phyloP scores from a whole-genome alignment of 2,797 vertebrate genomes.

The Cuculus canorus region DNA sequence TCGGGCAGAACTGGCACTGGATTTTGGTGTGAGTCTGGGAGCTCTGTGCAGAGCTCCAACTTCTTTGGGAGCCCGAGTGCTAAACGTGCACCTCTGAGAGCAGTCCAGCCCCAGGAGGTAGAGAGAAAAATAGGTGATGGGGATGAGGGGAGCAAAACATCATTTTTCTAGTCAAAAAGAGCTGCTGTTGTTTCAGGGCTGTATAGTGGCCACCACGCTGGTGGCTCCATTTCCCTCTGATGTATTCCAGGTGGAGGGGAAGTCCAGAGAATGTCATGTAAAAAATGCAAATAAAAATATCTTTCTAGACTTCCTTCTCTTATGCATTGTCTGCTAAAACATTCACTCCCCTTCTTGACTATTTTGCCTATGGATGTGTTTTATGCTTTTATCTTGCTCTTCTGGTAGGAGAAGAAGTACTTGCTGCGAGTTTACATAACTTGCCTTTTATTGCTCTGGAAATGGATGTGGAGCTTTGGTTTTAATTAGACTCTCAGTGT shows the following conservation, averaged over 20 bases:
- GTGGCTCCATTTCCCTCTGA: slow-evolving; percentile 21
- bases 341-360: not conserved
- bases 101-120: not conserved
- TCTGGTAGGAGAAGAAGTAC: slow-evolving; percentile 67
- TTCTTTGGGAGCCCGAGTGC: not conserved
- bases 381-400: slow-evolving; percentile 45
- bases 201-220: slow-evolving; percentile 1
- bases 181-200: not conserved
- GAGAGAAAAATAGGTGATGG: not conserved
- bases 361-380: slow-evolving; percentile 55
- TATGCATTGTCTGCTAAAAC: slow-evolving; percentile 39
- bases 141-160: not conserved
- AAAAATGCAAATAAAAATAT: slow-evolving; percentile 64
- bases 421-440: slow-evolving; percentile 57
- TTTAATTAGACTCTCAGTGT: slow-evolving; percentile 35
- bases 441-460: slow-evolving; percentile 43
- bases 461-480: slow-evolving; percentile 35
- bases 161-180: not conserved
- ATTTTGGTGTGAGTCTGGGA: not conserved
- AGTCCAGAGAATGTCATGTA: slow-evolving; percentile 39
- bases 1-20: not conserved
- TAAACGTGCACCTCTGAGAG: not conserved
- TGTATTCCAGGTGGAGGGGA: slow-evolving; percentile 54
- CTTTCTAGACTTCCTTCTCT: slow-evolving; percentile 63
- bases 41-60: not conserved